Evolutionary conservation across 2,113 vertebrate species (phyloP), one percentile per base, ranked within the genome.

Genomic region (Dendrocopos noguchii): DNA sequence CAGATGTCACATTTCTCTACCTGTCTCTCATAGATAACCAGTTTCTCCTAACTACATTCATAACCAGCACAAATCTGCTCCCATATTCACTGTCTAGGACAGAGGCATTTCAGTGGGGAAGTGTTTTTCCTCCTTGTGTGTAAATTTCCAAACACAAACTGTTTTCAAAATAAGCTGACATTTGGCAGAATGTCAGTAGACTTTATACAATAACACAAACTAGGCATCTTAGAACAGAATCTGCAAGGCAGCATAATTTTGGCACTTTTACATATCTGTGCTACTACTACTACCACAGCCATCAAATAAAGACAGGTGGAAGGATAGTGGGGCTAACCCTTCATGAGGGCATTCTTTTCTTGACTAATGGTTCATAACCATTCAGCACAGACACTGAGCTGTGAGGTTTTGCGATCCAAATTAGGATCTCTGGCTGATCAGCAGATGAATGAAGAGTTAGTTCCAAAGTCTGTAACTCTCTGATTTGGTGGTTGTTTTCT

Each of bases 161-260:
- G 3, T 84, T 93, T 91, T 78, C 60, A 76, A 72, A 89, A 82
- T 52, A 89, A 87, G 36, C 39, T 87, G 68, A 72, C 81, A 89
- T 82, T 96, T 96, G 94, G 91, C 89, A 92, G 78, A 42, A 44
- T 92, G 75, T 93, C 92, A 93, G 71, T 80, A 94, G 87, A 82
- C 84, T 94, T 96, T 95, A 91, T 85, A 84, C 24, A 79, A 73
- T 90, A 93, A 89, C 72, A 39, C 81, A 64, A 87, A 80, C 56
- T 34, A 96, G 94, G 91, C 90, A 86, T 84, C 83, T 96, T 95
- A 97, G 50, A 91, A 78, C 63, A 36, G 66, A 96, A 96, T 95
- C 88, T 94, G 84, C 61, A 94, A 92, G 93, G 83, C 76, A 76
- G 52, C 91, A 91, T 76, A 76, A 81, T 95, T 86, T 86, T 96